These are phyloP conservation scores for Meloidogyne chitwoodi DNA, from an alignment of 1,140 invertebrate genomes.

Conservation along the genomic window DNA sequence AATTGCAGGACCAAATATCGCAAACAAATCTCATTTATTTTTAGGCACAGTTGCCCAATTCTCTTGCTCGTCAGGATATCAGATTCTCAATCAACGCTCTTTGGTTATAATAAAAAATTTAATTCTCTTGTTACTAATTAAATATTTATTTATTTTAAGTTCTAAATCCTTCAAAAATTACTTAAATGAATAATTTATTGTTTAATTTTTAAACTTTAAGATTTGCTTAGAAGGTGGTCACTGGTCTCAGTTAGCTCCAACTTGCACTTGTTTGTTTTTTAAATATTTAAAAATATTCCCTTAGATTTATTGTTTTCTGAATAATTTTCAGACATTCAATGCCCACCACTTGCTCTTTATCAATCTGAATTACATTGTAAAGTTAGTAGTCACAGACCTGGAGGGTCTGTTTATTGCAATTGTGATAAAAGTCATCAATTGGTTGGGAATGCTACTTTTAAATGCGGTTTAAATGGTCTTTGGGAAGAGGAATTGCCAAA, in stretches of 20 bases:
- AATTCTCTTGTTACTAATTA: too few species aligned
- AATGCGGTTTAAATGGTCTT: conserved; percentile 33
- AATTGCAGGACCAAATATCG: neutral
- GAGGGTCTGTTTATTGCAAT: conserved; percentile 38
- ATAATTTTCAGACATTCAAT: conserved; percentile 33
- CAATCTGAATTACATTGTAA: conserved; percentile 27
- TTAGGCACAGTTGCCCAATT: conserved; percentile 39
- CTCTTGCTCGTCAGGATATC: conserved; percentile 35
- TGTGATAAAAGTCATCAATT: conserved; percentile 24
- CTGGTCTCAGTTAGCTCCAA: conserved; percentile 42
- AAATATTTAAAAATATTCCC: neutral
- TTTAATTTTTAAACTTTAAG: neutral
- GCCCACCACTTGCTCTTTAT: conserved; percentile 38
- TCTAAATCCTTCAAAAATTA: neutral
- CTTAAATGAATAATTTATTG: neutral
- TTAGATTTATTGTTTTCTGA: neutral
- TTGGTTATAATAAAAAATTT: neutral
- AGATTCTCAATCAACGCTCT: conserved; percentile 30
- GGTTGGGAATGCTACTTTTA: conserved; percentile 22
- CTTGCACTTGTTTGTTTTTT: conserved; percentile 12
- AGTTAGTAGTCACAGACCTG: conserved; percentile 42
- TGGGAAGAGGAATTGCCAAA: conserved; percentile 26
- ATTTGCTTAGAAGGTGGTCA: conserved; percentile 42
- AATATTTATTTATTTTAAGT: too few species aligned
- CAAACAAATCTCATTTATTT: conserved; percentile 22